Conservation (phyloP, 2,888 invertebrate genomes). For the Latrodectus hesperus region DNA sequence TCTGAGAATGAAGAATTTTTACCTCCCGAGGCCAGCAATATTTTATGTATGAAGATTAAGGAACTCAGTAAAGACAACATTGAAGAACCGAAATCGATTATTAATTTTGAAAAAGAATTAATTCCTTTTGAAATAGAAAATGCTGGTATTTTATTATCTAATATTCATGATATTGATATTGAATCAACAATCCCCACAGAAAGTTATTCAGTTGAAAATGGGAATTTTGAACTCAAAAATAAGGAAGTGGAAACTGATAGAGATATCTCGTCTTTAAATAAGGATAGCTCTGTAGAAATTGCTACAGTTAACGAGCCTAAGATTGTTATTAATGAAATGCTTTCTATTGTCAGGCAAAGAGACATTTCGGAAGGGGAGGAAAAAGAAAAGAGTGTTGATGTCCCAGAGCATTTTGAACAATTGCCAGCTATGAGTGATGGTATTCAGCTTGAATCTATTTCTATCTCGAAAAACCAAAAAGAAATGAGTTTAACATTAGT, state of each 20-base stretch:
- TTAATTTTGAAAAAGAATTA: too few species aligned
- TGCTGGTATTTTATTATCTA: not conserved
- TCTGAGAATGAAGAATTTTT: slow-evolving; percentile 21
- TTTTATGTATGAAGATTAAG: not conserved
- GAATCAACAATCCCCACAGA: not conserved
- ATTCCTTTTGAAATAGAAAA: not conserved
- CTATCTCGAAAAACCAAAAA: not conserved
- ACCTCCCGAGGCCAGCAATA: not conserved
- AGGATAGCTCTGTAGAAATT: too few species aligned
- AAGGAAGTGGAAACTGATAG: too few species aligned
- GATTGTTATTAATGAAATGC: not conserved
- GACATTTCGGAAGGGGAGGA: not conserved
- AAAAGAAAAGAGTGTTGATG: not conserved
- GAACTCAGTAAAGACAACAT: too few species aligned
- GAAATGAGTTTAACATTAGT: not conserved
- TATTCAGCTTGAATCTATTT: slow-evolving; percentile 8
- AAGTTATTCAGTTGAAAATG: not conserved
- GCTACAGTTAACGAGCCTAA: too few species aligned
- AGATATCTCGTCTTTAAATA: too few species aligned
- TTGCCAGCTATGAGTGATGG: slow-evolving; percentile 6
- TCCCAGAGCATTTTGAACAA: not conserved
- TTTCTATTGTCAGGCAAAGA: not conserved
- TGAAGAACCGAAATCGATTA: too few species aligned
- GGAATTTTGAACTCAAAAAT: too few species aligned
- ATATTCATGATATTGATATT: not conserved